Base-by-base conservation (phyloP, 1,140 invertebrate genomes). In the Diabrotica virgifera region DNA sequence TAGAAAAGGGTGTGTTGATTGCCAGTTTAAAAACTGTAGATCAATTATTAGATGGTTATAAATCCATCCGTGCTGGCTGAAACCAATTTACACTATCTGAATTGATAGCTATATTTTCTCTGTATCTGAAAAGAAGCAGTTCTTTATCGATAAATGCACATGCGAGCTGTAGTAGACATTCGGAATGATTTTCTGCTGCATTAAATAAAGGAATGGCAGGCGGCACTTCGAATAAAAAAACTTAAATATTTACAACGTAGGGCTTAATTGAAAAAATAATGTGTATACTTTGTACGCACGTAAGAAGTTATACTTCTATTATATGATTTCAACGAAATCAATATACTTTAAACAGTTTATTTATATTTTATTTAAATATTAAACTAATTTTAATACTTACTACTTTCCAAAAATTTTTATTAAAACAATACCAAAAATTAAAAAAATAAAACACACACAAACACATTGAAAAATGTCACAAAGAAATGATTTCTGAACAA, bases 21-120 rank as follows among this genome's bases (percentile, higher is more conserved):
- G 35, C 53, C 53, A 55, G 12, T 55, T 36, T 55, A 14, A 55
- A 35, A 55, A 55, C 24, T 55, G 24, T 55, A 55, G 53, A 55
- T 55, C 53, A 55, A 55, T 55, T 55, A 55, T 55, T 55, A 55
- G 53, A 55, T 55, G 53, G 24, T 14, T 36, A 55, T 55, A 55
- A 55, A 55, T 55, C 53, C 35, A 46, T 46, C 40, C n/a, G 40
- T 46, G 40, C n/a, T 5, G n/a, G 8, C 35, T 24, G 24, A 36
- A 55, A 55, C 12, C 11, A 55, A 55, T 55, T 55, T 24, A 24
- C 53, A 55, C 53, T 9, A 6, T 7, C 53, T 14, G 24, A 55
- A 55, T 55, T 55, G 53, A 55, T 55, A 36, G 13, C 53, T 14
- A 55, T 55, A 46, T 46, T 46, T 46, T 46, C 40, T 46, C 40